Base-by-base conservation (phyloP, 2,113 vertebrate genomes). In the Oryzias curvinotus region DNA sequence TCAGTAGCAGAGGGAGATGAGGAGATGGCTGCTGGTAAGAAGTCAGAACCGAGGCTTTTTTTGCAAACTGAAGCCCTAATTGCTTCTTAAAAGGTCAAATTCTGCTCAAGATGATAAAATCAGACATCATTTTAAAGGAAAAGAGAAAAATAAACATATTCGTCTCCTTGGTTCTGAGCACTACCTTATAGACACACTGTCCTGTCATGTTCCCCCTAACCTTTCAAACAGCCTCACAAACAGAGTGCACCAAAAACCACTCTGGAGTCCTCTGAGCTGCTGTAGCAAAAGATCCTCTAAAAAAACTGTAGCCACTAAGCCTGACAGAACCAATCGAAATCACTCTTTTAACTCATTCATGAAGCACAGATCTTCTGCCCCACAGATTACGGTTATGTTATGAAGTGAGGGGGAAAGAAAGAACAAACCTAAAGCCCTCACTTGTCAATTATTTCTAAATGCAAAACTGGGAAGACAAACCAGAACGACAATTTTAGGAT, bases 301-400 rank as follows among this genome's bases (percentile, higher is more conserved):
- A 52, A 54, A 19, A 41, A 23, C 44, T 72, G 45, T 23, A 62
- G 49, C 42, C 21, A 49, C 19, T 79, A 52, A 68, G 42, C 56
- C n/a, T 50, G 45, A 63, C 8, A 19, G 61, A 51, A 23, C 64
- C 55, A 56, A 61, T 1, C 7, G 12, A 59, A 74, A 73, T 70
- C 54, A 75, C 18, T 19, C 14, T 43, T 59, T 62, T 84, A 42
- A 57, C 69, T 50, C 54, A 23, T 60, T 84, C 71, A 36, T 49
- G 16, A 68, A 71, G 52, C n/a, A 42, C 42, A 65, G 49, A 56
- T 70, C 21, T 51, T 75, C 75, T 77, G 79, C 62, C 14, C 53
- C 18, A 60, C 54, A 74, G 68, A 84, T 81, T 78, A 81, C 75
- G 67, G 80, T 73, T 77, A 82, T 56, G 60, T 46, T n/a, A 5